Base-by-base conservation (phyloP, 2,888 invertebrate genomes). In the Hesperia comma region DNA sequence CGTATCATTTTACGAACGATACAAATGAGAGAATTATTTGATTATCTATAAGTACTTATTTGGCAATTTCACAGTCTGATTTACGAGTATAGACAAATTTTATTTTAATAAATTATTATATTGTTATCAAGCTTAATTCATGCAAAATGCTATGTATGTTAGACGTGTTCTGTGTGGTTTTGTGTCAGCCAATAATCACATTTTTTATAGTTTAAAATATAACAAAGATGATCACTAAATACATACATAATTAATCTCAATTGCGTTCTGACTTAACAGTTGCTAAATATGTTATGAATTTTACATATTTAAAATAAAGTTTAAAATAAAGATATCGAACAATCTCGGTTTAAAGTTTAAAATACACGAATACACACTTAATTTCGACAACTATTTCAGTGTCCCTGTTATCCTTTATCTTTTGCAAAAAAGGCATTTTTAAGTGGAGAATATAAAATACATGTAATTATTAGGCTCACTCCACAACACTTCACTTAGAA, bases 41-140 rank as follows among this genome's bases (percentile, higher is more conserved):
- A 12, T 6, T 54, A 54, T 54, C 54, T 62, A 54, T 32, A 61
- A 64, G 66, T 67, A 67, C 58, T 64, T 71, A 74, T 77, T 77
- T 77, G 77, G 77, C 77, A 76, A 71, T 74, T 68, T 73, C 73
- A 71, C 77, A 76, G 77, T 77, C 77, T 74, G 74, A 70, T 62
- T 62, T 43, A 62, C 54, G 33, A 62, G 54, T 33, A 61, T 41
- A 61, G 53, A 53, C 32, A 32, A 61, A 17, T 43, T 54, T 53
- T 62, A 61, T 46, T 32, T 41, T 32, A 49, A 62, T 54, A 62
- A 62, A 62, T 62, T 62, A 62, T 61, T 51, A 8, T 37, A 37
- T 32, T 54, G 17, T 46, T 46, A 33, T 53, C 32, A 62, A 62
- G 62, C 54, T 15, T 41, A 43, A 43, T 43, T 8, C 41, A 54